These are phyloP conservation scores for Drosophila falleni DNA, from an alignment of 2,888 invertebrate species.

Conservation along the genomic window DNA sequence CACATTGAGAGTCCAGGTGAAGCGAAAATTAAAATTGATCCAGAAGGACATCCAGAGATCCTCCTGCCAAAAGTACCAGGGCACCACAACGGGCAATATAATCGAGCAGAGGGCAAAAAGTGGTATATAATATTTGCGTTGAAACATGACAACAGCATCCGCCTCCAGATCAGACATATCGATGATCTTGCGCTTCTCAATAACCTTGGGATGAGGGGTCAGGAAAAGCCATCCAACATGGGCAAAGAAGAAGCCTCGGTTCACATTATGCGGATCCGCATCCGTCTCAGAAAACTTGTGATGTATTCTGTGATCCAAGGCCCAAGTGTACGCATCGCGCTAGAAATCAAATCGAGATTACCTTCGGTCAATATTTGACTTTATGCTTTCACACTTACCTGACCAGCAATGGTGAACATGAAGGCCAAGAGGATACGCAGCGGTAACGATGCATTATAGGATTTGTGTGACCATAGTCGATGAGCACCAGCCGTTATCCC, in stretches of 20 bases:
- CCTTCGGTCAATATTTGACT: background rate
- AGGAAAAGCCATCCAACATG: constrained; percentile 96
- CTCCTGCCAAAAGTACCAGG: constrained; percentile 94
- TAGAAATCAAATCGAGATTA: constrained; percentile 75
- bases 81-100: constrained; percentile 90
- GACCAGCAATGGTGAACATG: constrained; percentile 92
- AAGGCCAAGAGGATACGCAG: constrained; percentile 89
- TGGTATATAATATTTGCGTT: constrained; percentile 91
- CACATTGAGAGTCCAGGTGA: constrained; percentile 93
- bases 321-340: constrained; percentile 95
- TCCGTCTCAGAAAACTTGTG: constrained; percentile 95
- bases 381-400: constrained; percentile 86
- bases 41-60: constrained; percentile 91
- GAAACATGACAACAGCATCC: constrained; percentile 92
- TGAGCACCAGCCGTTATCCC: constrained; percentile 94
- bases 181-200: constrained; percentile 88
- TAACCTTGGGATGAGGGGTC: constrained; percentile 93
- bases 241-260: constrained; percentile 95
- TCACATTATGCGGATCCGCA: constrained; percentile 91
- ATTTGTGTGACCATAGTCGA: constrained; percentile 92
- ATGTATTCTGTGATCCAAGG: constrained; percentile 94
- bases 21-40: constrained; percentile 93
- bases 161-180: constrained; percentile 90
- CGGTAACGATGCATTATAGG: constrained; percentile 91
- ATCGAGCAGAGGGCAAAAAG: constrained; percentile 90